Conservation (phyloP, 2,113 vertebrate genomes). For the Trematomus loennbergii region DNA sequence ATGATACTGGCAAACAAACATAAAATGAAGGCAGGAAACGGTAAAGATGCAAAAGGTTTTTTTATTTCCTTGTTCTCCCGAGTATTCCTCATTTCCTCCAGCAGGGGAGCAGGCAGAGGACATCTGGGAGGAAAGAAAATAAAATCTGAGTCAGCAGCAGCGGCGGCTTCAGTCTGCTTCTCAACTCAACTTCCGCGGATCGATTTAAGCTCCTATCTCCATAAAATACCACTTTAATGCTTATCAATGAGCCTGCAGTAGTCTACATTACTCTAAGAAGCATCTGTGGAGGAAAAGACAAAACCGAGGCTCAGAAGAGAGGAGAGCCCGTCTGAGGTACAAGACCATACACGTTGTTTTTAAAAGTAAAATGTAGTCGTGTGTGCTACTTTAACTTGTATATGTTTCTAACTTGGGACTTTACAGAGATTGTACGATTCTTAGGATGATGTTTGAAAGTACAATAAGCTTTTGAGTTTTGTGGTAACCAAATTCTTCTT, state of each 20-base stretch:
- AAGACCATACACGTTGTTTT: conserved; percentile 7
- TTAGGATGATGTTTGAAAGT: neutral
- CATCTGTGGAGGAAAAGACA: neutral
- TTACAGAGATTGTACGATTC: neutral
- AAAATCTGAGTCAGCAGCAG: conserved; percentile 63
- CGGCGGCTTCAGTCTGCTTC: conserved; percentile 10
- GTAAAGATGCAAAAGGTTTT: neutral
- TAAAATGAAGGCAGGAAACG: neutral
- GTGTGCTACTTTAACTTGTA: neutral
- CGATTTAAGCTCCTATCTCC: neutral
- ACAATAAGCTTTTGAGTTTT: neutral
- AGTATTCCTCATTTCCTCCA: conserved; percentile 55
- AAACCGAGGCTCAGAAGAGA: neutral
- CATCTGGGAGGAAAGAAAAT: conserved; percentile 51
- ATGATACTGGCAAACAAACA: neutral
- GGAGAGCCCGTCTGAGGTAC: conserved; percentile 44
- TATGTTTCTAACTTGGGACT: neutral
- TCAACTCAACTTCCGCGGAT: conserved; percentile 63
- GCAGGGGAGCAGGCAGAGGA: conserved; percentile 58
- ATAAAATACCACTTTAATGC: neutral
- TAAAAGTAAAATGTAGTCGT: neutral
- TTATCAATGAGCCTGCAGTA: neutral
- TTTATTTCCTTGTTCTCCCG: neutral
- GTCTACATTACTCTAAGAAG: neutral
- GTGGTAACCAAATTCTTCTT: neutral